Base-by-base conservation (phyloP, 2,888 invertebrate genomes). In the Theodoxus fluviatilis region DNA sequence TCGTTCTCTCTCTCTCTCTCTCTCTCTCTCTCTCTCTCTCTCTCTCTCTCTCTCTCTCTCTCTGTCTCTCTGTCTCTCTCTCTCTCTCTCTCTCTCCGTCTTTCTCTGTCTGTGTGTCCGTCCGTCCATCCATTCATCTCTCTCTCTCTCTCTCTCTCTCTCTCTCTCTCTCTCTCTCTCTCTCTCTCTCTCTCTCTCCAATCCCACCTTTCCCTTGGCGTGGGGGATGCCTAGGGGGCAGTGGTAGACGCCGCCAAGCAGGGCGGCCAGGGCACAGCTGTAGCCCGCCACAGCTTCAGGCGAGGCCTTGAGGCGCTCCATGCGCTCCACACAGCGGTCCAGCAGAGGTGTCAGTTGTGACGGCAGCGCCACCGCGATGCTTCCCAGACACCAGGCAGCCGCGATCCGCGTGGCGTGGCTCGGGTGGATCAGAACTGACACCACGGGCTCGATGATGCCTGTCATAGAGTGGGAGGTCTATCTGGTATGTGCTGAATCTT, bases 201-300 rank as follows among this genome's bases (percentile, higher is more conserved):
- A n/a, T n/a, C n/a, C n/a, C 79, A 97, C 93, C 89, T 98, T 98
- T 75, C 98, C 97, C 82, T 97, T 95, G 37, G 94, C 95, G 87
- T 98, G 96, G 0, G 99, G 98, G 52, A 98, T 94, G 25, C 98
- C 87, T 3, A 86, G 80, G 28, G 85, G 80, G 70, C 84, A 97
- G 67, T 94, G 90, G 61, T 93, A 91, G 0, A 96, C 94, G 28
- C 98, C 97, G 64, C 88, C 87, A 3, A 98, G 89, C 73, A 98
- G 93, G 0, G 98, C 95, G 37, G 98, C 94, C 75, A 99, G 88
- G 0, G 98, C 98, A 82, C 93, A 93, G 81, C 97, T 96, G 84
- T 96, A 98, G 6, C 98, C 90, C 43, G 88, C 87, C 47, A 90
- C 88, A n/a, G 90, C 90, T 76, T 90, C 90, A 0, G 89, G 94